A percentile compares a stretch with the other conserved stretches of the same genome.
Conservation (phyloP, 2,888 invertebrate genomes). For the Melieria crassipennis region DNA sequence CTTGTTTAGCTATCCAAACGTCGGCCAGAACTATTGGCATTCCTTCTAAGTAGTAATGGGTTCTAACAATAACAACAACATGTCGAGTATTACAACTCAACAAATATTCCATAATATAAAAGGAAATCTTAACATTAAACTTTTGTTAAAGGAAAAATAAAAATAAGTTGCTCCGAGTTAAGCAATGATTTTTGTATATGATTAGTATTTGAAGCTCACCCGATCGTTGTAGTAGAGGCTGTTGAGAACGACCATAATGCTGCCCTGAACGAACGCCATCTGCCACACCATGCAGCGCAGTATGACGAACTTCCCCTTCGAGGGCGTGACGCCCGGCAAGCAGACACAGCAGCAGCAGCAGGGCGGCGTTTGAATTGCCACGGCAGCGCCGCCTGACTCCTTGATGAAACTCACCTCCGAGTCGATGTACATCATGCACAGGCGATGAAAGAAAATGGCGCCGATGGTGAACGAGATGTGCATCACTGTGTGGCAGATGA, state of each 20-base stretch:
- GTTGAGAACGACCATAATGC: conserved; percentile 60
- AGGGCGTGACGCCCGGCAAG: conserved; percentile 55
- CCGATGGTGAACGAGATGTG: conserved; percentile 62
- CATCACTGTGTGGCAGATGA: conserved; percentile 63
- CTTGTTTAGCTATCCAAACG: too few species aligned
- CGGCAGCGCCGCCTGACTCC: conserved; percentile 62
- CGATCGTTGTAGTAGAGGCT: conserved; percentile 54
- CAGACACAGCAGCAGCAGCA: conserved; percentile 60
- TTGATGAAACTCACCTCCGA: conserved; percentile 64
- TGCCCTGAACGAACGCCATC: conserved; percentile 61
- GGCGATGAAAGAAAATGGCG: conserved; percentile 55
- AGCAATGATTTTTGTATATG: too few species aligned
- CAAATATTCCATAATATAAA: too few species aligned
- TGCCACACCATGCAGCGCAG: conserved; percentile 61
- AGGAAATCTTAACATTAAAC: too few species aligned
- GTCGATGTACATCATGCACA: conserved; percentile 63
- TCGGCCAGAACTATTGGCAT: too few species aligned
- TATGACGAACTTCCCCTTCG: conserved; percentile 53
- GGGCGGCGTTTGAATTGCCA: conserved; percentile 57
- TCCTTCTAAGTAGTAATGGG: too few species aligned
- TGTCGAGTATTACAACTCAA: too few species aligned
- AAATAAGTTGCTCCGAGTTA: too few species aligned
- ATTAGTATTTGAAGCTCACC: conserved; percentile 40
- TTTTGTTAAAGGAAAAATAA: too few species aligned
- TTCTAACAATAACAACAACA: too few species aligned